Base-by-base conservation (phyloP, 1,140 invertebrate genomes). In the Megalonaias nervosa region DNA sequence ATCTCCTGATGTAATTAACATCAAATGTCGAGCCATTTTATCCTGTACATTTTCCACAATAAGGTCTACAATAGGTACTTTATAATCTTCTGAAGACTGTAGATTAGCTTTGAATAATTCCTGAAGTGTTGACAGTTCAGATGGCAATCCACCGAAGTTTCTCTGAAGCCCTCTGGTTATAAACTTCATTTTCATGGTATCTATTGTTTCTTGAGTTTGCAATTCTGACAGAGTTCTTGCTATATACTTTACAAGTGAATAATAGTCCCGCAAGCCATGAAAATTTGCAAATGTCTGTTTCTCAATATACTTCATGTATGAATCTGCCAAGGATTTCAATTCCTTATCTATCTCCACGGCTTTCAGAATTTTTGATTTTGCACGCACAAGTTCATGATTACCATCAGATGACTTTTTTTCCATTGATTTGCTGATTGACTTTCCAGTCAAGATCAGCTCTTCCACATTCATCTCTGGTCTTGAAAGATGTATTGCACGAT, bases 191-290 rank as follows among this genome's bases (percentile, higher is more conserved):
- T 77, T 74, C 19, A 26, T 66, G 56, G 67, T 57, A 14, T 74
- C 38, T 26, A 57, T 56, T 6, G 66, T 61, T 11, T 57, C 81
- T 76, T 58, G 56, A 58, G 56, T 23, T 56, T 56, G 59, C 15
- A 77, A 16, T 67, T 55, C 31, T 2, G 61, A 58, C 48, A 23
- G 64, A 48, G 58, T 69, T 26, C 67, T 74, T 23, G 60, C 67
- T 31, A 80, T 66, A 60, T 77, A 73, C 31, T 80, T 82, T 2
- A 85, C 72, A 71, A 86, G 71, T 5, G 80, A 81, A 74, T 87
- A 88, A 69, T 81, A 88, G 59, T 88, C 86, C n/a, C 86, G 69
- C 2, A 88, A 75, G 21, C 86, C 86, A 77, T 87, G 87, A 67
- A 86, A 88, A 70, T 88, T 84, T 67, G 74, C 66, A 26, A 78